A percentile compares a stretch with the other conserved stretches of the same genome.
phyloP scores from a whole-genome alignment of 2,797 vertebrate genomes.

The Aphelocoma californica region DNA sequence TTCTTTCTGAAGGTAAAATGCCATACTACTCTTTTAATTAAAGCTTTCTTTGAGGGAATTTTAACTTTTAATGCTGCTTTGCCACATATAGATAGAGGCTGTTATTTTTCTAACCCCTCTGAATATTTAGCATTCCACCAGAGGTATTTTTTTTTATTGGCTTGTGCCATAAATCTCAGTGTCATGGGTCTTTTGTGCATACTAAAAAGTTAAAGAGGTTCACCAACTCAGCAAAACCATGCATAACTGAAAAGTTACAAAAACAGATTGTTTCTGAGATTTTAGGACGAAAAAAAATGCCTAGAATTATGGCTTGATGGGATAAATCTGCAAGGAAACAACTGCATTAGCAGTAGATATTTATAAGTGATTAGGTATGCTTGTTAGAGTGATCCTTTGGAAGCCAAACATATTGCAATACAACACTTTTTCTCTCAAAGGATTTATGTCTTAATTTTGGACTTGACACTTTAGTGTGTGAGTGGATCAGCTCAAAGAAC shows the following conservation, averaged over 20 bases:
- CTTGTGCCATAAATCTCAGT: constrained; percentile 29
- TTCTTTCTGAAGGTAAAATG: neutral
- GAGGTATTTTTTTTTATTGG: constrained; percentile 12
- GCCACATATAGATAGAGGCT: neutral
- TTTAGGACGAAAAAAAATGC: neutral
- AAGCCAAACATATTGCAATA: neutral
- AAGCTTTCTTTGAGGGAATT: neutral
- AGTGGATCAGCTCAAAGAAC: neutral
- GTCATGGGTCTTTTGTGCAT: neutral
- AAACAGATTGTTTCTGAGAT: neutral
- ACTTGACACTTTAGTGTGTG: neutral
- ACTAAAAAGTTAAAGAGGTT: constrained; percentile 5
- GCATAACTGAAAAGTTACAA: neutral
- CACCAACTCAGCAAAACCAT: neutral
- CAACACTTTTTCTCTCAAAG: neutral
- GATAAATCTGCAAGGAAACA: neutral
- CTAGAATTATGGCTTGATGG: neutral
- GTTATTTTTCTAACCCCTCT: constrained; percentile 19
- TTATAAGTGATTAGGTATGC: neutral
- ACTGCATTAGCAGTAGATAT: neutral
- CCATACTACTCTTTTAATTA: neutral
- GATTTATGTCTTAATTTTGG: neutral
- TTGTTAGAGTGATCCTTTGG: neutral
- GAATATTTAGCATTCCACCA: constrained; percentile 30
- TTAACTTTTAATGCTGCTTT: neutral